Percentiles rank a stretch among this genome's conserved stretches.
phyloP scores from a whole-genome alignment of 2,797 vertebrate species.

The Lemur catta region DNA sequence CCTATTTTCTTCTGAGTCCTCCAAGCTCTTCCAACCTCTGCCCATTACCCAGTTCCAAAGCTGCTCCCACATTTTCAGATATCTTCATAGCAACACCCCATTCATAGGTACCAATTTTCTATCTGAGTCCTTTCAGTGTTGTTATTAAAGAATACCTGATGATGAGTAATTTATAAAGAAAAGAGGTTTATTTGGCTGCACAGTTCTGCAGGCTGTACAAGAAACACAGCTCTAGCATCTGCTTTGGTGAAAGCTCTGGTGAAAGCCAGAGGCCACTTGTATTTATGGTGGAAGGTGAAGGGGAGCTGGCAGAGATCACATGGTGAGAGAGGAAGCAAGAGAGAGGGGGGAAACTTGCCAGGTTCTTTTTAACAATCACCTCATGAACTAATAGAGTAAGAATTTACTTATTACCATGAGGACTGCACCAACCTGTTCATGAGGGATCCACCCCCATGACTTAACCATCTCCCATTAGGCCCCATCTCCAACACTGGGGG shows the following conservation, averaged over 20 bases:
- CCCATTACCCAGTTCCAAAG: background rate
- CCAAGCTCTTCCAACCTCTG: background rate
- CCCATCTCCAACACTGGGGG: background rate
- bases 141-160: background rate
- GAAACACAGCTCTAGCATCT: background rate
- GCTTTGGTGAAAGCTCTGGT: background rate
- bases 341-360: background rate
- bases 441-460: background rate
- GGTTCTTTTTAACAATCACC: background rate
- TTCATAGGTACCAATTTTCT: background rate
- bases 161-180: background rate
- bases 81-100: background rate
- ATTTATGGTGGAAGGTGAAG: background rate
- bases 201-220: background rate
- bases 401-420: background rate
- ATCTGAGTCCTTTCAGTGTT: background rate
- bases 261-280: background rate
- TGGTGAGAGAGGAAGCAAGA: background rate
- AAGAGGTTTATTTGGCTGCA: background rate
- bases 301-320: background rate
- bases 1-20: background rate
- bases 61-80: no score
- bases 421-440: background rate
- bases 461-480: background rate
- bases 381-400: background rate